These are phyloP conservation scores for Tamias sibiricus DNA, from an alignment of 2,113 vertebrate genomes.

Conservation along the genomic window DNA sequence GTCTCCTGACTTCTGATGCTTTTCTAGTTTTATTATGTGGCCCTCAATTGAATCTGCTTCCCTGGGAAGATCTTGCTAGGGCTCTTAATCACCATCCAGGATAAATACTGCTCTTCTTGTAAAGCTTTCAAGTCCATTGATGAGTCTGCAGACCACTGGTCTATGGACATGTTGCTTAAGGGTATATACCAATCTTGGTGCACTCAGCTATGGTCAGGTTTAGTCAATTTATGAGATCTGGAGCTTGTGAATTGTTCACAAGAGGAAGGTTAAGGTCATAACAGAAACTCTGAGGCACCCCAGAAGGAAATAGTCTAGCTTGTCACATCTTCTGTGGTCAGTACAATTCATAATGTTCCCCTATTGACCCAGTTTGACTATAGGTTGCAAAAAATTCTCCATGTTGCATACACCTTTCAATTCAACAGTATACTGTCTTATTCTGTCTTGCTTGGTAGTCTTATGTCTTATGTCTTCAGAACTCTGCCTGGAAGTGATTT, in stretches of 20 bases:
- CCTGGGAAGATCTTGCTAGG: not conserved
- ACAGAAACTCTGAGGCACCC: not conserved
- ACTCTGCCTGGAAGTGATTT: not conserved
- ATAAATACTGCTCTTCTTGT: not conserved
- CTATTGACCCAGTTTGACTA: not conserved
- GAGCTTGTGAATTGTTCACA: not conserved
- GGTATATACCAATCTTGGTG: too few species aligned
- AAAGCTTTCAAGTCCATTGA: not conserved
- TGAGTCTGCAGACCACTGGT: not conserved
- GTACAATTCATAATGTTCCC: not conserved
- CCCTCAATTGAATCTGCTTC: not conserved
- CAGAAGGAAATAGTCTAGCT: not conserved
- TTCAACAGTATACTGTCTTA: not conserved
- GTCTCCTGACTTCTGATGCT: not conserved
- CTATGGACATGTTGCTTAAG: too few species aligned
- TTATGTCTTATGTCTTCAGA: not conserved
- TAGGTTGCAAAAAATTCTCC: not conserved
- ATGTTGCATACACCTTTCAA: not conserved
- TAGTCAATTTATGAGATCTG: not conserved
- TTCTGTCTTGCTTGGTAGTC: not conserved
- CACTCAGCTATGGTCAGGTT: not conserved
- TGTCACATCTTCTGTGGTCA: fast-evolving
- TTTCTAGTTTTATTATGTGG: not conserved
- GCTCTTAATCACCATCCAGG: not conserved
- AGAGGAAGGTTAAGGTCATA: not conserved